Conservation (phyloP, 2,888 invertebrate species). For the Ichneumoninae sp. region DNA sequence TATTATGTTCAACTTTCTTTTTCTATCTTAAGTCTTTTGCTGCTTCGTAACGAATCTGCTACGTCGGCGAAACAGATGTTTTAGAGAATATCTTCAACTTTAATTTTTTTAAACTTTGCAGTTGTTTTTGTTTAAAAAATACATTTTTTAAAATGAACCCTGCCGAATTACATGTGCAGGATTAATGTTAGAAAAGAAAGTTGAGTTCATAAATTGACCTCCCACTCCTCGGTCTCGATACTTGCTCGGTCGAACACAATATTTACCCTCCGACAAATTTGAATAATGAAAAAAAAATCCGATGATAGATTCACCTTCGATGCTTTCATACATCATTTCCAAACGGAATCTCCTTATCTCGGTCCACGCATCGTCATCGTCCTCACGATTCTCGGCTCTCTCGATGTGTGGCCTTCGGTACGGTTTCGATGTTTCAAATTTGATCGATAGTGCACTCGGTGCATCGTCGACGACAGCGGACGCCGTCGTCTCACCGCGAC, state of each 20-base stretch:
- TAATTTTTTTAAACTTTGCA: too few species aligned
- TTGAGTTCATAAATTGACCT: background rate
- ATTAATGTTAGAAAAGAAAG: too few species aligned
- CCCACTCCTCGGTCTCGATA: background rate
- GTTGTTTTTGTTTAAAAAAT: too few species aligned
- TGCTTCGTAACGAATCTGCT: too few species aligned
- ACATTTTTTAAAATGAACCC: too few species aligned
- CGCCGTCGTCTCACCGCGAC: constrained; percentile 6
- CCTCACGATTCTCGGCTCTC: background rate
- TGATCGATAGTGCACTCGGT: constrained; percentile 7
- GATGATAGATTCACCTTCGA: background rate
- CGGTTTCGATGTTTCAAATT: background rate
- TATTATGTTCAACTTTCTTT: too few species aligned
- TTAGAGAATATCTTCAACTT: too few species aligned
- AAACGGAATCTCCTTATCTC: background rate
- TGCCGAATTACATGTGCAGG: too few species aligned
- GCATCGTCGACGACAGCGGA: background rate
- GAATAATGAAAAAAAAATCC: background rate
- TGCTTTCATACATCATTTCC: background rate
- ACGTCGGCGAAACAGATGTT: too few species aligned
- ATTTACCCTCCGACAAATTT: background rate
- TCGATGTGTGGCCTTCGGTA: background rate
- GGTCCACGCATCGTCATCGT: background rate
- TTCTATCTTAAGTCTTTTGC: too few species aligned
- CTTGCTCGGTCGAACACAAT: background rate